These are phyloP conservation scores for Brachionus calyciflorus DNA, from an alignment of 1,140 invertebrate species.

Conservation along the genomic window DNA sequence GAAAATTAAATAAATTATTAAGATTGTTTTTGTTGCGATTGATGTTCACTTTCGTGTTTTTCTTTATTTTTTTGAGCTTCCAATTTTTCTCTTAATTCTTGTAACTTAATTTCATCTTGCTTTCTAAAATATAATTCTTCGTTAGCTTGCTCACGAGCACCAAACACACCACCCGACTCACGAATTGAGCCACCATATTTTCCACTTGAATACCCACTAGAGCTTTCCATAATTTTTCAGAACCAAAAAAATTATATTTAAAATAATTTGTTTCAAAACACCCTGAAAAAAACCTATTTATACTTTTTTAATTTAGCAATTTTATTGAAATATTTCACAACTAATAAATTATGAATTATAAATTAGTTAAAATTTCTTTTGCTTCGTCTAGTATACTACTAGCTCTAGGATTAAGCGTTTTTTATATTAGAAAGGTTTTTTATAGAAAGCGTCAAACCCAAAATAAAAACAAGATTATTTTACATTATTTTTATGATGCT, in stretches of 20 bases:
- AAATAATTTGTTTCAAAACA: too few relatives aligned
- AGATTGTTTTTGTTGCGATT: too few relatives aligned
- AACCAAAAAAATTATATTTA: too few relatives aligned
- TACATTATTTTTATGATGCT: neutral
- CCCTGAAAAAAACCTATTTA: too few relatives aligned
- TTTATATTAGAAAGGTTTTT: neutral
- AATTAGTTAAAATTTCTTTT: too few relatives aligned
- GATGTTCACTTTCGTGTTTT: neutral
- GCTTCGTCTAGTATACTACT: neutral
- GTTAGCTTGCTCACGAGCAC: neutral
- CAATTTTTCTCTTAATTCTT: conserved; percentile 24
- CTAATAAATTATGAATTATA: too few relatives aligned
- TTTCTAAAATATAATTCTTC: conserved; percentile 33
- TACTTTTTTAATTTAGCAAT: too few relatives aligned
- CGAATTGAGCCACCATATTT: conserved; percentile 14
- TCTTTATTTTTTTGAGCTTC: neutral
- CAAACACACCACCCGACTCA: conserved; percentile 8
- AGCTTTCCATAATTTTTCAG: conserved; percentile 8
- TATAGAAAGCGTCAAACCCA: neutral
- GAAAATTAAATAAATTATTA: too few relatives aligned
- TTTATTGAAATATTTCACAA: too few relatives aligned
- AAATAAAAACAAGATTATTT: neutral
- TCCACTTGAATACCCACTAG: conserved; percentile 19
- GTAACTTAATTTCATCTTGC: conserved; percentile 21
- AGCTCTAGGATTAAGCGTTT: neutral